phyloP scores from a whole-genome alignment of 1,140 invertebrate species.

The Matsumurasca onukii region DNA sequence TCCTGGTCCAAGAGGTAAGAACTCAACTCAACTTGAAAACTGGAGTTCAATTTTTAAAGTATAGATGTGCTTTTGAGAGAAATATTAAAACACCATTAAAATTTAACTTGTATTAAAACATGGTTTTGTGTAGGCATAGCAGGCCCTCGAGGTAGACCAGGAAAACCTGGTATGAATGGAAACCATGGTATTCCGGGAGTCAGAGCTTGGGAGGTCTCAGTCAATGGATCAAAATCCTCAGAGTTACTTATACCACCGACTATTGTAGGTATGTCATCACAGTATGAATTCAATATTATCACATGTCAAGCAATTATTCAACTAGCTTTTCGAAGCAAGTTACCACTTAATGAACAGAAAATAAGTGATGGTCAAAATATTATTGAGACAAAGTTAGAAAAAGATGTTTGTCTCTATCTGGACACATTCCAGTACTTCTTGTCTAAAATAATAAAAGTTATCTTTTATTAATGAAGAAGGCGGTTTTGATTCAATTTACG shows the following conservation, averaged over 20 bases:
- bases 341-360: too few relatives aligned
- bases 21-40: too few relatives aligned
- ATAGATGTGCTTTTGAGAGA: too few relatives aligned
- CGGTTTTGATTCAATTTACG: too few relatives aligned
- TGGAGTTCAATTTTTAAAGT: conserved; percentile 12
- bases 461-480: too few relatives aligned
- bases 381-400: too few relatives aligned
- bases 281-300: neutral
- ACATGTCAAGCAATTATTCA: too few relatives aligned
- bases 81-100: neutral
- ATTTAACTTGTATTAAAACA: neutral
- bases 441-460: too few relatives aligned
- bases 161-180: conserved; percentile 66
- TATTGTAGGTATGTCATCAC: conserved; percentile 62
- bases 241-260: conserved; percentile 77
- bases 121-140: conserved; percentile 55
- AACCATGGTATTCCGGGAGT: conserved; percentile 62
- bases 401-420: too few relatives aligned
- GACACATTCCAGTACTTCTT: too few relatives aligned
- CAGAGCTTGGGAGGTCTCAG: conserved; percentile 64
- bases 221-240: conserved; percentile 59
- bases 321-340: too few relatives aligned
- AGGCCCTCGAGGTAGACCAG: conserved; percentile 67
- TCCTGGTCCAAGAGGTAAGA: conserved; percentile 50
- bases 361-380: too few relatives aligned